Evolutionary conservation across 2,113 vertebrate genomes (phyloP), one percentile per base, ranked within the genome.

Genomic region (Megaleporinus macrocephalus): DNA sequence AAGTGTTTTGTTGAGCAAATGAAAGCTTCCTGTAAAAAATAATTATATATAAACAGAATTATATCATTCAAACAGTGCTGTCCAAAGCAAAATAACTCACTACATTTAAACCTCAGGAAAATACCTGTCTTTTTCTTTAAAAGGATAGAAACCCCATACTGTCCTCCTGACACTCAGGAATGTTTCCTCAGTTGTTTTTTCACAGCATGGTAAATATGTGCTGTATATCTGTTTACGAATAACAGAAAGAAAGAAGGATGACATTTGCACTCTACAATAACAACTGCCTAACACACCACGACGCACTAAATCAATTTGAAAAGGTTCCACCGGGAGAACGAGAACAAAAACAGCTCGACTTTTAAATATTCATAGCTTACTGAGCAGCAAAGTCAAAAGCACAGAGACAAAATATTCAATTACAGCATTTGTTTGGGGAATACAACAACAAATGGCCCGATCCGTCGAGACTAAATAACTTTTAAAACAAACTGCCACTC

Each of bases 341-440:
- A 73, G 14, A 65, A 65, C 66, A 79, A 61, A 24, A 61, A 24
- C 57, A 11, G 16, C 16, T 72, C 74, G 18, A 30, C 70, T 71
- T 14, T 1, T 22, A 53, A 29, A 71, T n/a, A 18, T 57, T 33
- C 24, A 61, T 14, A 62, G 59, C 30, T 44, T 12, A n/a, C 9
- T 49, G 51, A 76, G n/a, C 55, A 65, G 68, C 53, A 77, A 71
- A 71, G 27, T 78, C 47, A 68, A 44, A 78, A 72, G 53, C 55
- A 61, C 15, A 15, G 18, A 55, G 62, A 55, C 65, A 76, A 76
- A 57, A 68, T 33, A 71, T 76, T 49, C 13, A 76, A 22, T 59
- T 59, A 51, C 26, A 18, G 27, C 36, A 24, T 71, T 55, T 75
- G 53, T 61, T 71, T 26, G 15, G 81, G 66, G 66, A 79, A 61